Conservation (phyloP, 2,888 invertebrate species). For the Campoletis raptor region DNA sequence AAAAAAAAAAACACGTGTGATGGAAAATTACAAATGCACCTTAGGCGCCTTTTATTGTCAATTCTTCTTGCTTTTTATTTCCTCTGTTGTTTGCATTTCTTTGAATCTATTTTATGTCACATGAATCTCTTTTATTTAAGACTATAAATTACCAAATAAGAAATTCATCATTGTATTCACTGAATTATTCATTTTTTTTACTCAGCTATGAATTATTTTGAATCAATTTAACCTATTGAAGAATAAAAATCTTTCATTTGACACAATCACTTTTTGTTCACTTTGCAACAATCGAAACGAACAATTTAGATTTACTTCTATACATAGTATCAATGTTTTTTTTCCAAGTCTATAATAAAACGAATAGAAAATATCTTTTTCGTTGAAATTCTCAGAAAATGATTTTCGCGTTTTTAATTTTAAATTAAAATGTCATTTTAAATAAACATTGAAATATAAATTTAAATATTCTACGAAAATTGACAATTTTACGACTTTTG, state of each 20-base stretch:
- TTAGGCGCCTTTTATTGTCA: constrained; percentile 35
- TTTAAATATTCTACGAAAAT: too few relatives aligned
- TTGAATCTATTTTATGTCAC: not conserved
- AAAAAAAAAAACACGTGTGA: not conserved
- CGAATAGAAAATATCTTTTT: not conserved
- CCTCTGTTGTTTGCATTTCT: not conserved
- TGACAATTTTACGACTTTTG: too few relatives aligned
- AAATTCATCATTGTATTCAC: not conserved
- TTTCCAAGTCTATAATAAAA: not conserved
- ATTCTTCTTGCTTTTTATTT: constrained; percentile 7
- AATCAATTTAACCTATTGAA: not conserved
- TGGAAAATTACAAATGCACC: constrained; percentile 60
- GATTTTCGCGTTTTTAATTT: too few relatives aligned
- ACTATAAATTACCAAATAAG: not conserved
- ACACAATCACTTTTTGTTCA: not conserved
- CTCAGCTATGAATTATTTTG: not conserved
- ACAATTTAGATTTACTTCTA: not conserved
- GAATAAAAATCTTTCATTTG: not conserved
- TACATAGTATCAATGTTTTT: not conserved
- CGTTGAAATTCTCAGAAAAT: not conserved
- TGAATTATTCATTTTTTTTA: not conserved
- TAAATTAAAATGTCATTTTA: too few relatives aligned
- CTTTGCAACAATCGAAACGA: not conserved
- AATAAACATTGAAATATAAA: not conserved
- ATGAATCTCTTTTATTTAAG: not conserved